A percentile compares a stretch with the other conserved stretches of the same genome.
Evolutionary conservation across 64 coral and sea anemone genomes (phyloP).

Genomic region (Anthopleura sola): DNA sequence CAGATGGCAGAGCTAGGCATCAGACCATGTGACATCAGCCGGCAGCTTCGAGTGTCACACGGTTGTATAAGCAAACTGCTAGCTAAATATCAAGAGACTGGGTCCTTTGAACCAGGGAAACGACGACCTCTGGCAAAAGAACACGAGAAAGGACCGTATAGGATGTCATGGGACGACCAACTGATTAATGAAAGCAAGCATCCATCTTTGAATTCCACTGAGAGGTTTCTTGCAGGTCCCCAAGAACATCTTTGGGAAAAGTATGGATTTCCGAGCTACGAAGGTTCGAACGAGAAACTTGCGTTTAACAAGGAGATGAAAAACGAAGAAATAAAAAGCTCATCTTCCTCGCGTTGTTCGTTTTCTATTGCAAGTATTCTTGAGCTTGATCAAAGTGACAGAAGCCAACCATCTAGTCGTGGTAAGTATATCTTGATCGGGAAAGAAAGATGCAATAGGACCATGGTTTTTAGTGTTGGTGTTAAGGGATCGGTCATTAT

Average conservation of each 20-base stretch:
- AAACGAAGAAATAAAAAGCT: not conserved
- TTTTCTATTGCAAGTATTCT: slow-evolving; percentile 12
- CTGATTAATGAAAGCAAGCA: not conserved
- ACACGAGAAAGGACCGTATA: not conserved
- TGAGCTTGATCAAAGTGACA: not conserved
- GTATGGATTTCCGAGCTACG: not conserved
- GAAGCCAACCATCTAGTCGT: not conserved
- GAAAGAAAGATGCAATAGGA: too few species aligned
- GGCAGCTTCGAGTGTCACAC: slow-evolving; percentile 73
- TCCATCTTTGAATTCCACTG: not conserved
- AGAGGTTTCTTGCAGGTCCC: not conserved
- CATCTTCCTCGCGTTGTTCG: not conserved
- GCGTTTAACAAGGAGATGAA: not conserved
- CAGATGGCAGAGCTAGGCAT: slow-evolving; percentile 78
- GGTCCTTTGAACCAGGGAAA: slow-evolving; percentile 62
- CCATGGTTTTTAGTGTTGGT: too few species aligned
- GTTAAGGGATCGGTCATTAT: too few species aligned
- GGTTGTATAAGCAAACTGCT: slow-evolving; percentile 87
- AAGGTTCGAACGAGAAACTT: not conserved
- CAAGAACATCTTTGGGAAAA: not conserved
- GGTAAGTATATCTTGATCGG: too few species aligned
- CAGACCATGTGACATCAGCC: slow-evolving; percentile 79
- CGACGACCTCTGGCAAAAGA: not conserved
- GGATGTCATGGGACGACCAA: not conserved
- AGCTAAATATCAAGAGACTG: slow-evolving; percentile 85